Percentiles rank a stretch among this genome's conserved stretches.
phyloP scores from a whole-genome alignment of 1,140 invertebrate species.

The Drosophila kepulauana region DNA sequence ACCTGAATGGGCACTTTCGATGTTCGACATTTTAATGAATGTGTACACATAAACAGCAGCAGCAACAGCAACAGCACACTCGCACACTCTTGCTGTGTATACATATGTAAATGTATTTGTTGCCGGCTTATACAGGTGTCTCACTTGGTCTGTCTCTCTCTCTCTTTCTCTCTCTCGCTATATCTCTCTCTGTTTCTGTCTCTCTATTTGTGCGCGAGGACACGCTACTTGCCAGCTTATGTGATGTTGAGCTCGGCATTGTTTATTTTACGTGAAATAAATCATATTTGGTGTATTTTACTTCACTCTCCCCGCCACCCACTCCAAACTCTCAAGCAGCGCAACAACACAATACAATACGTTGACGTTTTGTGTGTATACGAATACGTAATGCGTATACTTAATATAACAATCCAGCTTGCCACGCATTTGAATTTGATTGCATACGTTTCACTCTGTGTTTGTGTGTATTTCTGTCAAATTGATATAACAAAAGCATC shows the following conservation, averaged over 20 bases:
- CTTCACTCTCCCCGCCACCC: slow-evolving; percentile 3
- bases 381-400: slow-evolving; percentile 43
- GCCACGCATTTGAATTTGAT: slow-evolving; percentile 8
- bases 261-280: slow-evolving; percentile 58
- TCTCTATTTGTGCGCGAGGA: slow-evolving; percentile 11
- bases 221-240: slow-evolving; percentile 41
- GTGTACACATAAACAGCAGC: slow-evolving; percentile 80
- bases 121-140: slow-evolving; percentile 15
- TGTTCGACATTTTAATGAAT: slow-evolving; percentile 84
- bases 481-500: slow-evolving; percentile 14
- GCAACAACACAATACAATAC: no score
- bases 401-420: slow-evolving; percentile 31
- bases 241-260: slow-evolving; percentile 37
- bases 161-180: neutral
- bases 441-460: neutral
- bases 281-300: slow-evolving; percentile 54
- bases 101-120: slow-evolving; percentile 25
- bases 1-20: slow-evolving; percentile 83
- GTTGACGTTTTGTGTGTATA: neutral
- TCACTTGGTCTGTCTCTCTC: neutral
- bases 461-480: slow-evolving; percentile 3
- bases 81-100: slow-evolving; percentile 17
- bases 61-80: slow-evolving; percentile 21
- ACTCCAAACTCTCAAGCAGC: neutral
- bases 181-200: slow-evolving; percentile 2